Evolutionary conservation across 2,113 vertebrate species (phyloP).

Genomic region (Elephantulus edwardii): DNA sequence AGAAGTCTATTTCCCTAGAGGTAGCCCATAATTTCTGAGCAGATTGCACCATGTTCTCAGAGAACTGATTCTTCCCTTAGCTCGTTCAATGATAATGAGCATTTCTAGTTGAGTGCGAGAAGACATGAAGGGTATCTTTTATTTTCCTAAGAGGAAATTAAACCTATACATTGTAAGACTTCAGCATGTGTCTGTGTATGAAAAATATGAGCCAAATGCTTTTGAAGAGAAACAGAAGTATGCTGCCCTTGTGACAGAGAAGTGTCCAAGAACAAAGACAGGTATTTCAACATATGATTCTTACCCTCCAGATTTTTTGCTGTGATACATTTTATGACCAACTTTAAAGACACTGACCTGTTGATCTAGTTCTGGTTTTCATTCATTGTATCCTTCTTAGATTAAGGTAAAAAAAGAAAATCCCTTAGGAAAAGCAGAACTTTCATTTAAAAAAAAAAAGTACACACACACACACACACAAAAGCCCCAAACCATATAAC

Average conservation of each 20-base stretch:
- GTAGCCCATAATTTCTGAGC: conserved; percentile 23
- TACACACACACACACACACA: too few relatives aligned
- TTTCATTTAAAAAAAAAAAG: conserved; percentile 55
- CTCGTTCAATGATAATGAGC: conserved; percentile 72
- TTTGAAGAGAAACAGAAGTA: conserved; percentile 77
- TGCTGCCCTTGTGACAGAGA: conserved; percentile 70
- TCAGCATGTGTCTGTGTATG: conserved; percentile 57
- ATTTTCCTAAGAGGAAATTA: conserved; percentile 69
- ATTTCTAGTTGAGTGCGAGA: conserved; percentile 70
- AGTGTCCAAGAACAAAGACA: conserved; percentile 64
- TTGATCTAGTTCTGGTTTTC: conserved; percentile 75
- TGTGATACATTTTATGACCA: conserved; percentile 73
- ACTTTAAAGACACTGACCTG: conserved; percentile 74
- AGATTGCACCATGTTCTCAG: not conserved
- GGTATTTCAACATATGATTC: conserved; percentile 56
- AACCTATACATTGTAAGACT: conserved; percentile 63
- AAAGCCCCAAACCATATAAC: too few relatives aligned
- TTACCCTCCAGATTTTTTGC: conserved; percentile 56
- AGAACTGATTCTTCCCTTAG: conserved; percentile 62
- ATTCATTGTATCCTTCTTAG: conserved; percentile 70
- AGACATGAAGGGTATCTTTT: conserved; percentile 57
- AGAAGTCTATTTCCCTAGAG: conserved; percentile 67
- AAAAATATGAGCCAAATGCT: conserved; percentile 55
- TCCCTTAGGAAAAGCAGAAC: conserved; percentile 64
- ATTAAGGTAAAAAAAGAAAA: conserved; percentile 73